These are phyloP conservation scores for Cabera pusaria DNA, from an alignment of 2,888 invertebrate species.

Conservation along the genomic window DNA sequence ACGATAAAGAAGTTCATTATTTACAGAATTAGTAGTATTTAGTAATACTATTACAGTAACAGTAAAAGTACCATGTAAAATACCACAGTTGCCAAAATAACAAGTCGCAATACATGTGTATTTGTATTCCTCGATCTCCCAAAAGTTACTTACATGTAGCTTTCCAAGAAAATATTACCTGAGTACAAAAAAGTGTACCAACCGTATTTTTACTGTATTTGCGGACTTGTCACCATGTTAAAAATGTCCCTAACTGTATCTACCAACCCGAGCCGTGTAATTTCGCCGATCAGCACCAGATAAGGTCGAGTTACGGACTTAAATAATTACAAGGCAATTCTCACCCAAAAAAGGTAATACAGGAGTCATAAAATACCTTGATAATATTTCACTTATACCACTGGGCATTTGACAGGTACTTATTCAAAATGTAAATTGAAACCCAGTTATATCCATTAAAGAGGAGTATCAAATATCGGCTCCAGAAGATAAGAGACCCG, in stretches of 20 bases:
- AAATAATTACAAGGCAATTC: constrained; percentile 7
- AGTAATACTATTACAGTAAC: no score
- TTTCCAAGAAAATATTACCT: no score
- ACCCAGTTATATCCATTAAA: constrained; percentile 62
- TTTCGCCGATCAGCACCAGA: constrained; percentile 5
- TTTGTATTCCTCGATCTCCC: no score
- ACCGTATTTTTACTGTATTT: no score
- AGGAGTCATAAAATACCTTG: constrained; percentile 20
- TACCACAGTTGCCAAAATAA: no score
- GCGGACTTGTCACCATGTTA: no score
- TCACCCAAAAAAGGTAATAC: constrained; percentile 17
- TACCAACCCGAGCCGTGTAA: constrained; percentile 1
- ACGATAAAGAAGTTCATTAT: not conserved
- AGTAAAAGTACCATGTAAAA: no score
- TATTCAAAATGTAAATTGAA: constrained; percentile 60
- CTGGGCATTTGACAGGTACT: constrained; percentile 46
- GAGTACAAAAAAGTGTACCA: no score
- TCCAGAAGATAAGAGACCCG: constrained; percentile 43
- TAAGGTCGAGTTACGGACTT: constrained; percentile 1
- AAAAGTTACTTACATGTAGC: no score
- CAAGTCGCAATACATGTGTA: no score
- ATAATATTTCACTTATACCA: constrained; percentile 36
- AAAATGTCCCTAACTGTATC: constrained; percentile 6
- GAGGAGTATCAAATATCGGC: constrained; percentile 60
- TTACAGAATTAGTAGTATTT: not conserved